A percentile compares a stretch with the other conserved stretches of the same genome.
phyloP scores from a whole-genome alignment of 2,888 invertebrate genomes.

The Gymnoscelis rufifasciata region DNA sequence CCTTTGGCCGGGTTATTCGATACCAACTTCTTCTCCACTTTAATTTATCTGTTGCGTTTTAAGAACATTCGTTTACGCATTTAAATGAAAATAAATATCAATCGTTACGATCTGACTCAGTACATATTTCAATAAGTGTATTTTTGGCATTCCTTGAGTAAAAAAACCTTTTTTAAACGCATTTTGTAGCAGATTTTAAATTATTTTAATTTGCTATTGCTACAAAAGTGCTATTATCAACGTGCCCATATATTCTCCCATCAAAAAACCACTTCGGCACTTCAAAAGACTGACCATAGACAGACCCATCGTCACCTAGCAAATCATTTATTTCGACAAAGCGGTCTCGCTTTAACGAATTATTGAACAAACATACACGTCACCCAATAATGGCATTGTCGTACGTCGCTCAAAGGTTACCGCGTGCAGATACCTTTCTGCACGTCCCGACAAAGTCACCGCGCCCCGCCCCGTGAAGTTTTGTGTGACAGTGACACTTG shows the following conservation, averaged over 20 bases:
- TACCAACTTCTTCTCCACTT: too few species aligned
- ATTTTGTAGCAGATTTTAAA: too few species aligned
- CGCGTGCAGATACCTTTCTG: conserved; percentile 14
- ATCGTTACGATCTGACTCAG: too few species aligned
- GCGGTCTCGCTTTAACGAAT: conserved; percentile 28
- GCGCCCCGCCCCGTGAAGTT: conserved; percentile 44
- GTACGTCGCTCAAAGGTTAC: conserved; percentile 23
- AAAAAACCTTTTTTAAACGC: too few species aligned
- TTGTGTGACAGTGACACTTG: conserved; percentile 25
- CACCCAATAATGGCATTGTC: conserved; percentile 37
- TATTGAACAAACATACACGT: conserved; percentile 42
- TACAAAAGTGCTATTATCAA: too few species aligned
- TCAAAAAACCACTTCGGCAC: not conserved
- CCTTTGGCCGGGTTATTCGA: too few species aligned
- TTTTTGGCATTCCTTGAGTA: too few species aligned
- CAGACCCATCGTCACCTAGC: conserved; percentile 17
- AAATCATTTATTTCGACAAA: conserved; percentile 20
- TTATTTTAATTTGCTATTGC: too few species aligned
- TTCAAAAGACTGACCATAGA: conserved; percentile 10
- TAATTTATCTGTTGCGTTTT: too few species aligned
- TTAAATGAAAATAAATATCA: too few species aligned
- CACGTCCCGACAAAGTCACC: conserved; percentile 43
- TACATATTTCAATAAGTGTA: too few species aligned
- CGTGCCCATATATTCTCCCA: not conserved
- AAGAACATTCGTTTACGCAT: too few species aligned